Percentiles rank a stretch among this genome's conserved stretches.
These are phyloP conservation scores for Halcyon senegalensis DNA, from an alignment of 2,113 vertebrate species.

Conservation along the genomic window DNA sequence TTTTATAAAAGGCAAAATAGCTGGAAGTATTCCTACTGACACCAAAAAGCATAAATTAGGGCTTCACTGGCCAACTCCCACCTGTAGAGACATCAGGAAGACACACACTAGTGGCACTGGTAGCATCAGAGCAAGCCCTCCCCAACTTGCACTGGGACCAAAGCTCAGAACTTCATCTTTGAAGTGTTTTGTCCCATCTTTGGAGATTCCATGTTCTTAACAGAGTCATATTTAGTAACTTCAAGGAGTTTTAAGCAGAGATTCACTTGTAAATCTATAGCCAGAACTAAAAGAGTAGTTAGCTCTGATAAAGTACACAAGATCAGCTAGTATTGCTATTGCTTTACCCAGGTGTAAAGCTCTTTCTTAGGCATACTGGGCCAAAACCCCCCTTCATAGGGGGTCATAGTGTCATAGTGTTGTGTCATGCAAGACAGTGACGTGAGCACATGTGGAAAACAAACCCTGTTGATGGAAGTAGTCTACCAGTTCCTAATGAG, in stretches of 20 bases:
- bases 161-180: neutral
- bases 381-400: accelerated
- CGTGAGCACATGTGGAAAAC: neutral
- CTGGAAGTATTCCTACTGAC: neutral
- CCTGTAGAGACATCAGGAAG: neutral
- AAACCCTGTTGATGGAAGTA: neutral
- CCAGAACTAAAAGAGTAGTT: neutral
- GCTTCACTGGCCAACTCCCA: neutral
- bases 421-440: neutral
- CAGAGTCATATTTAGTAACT: neutral
- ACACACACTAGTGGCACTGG: neutral
- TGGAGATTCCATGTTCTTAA: neutral
- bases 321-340: neutral
- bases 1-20: neutral
- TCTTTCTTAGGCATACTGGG: neutral
- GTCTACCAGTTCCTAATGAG: neutral
- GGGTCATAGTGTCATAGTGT: too few species aligned
- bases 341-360: neutral
- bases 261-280: neutral
- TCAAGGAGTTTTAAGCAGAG: neutral
- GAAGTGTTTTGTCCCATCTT: neutral
- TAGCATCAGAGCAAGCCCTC: neutral
- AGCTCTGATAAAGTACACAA: neutral
- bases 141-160: neutral
- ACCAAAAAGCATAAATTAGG: neutral